phyloP scores from a whole-genome alignment of 1,140 invertebrate genomes.

The Drosophila quadrilineata region DNA sequence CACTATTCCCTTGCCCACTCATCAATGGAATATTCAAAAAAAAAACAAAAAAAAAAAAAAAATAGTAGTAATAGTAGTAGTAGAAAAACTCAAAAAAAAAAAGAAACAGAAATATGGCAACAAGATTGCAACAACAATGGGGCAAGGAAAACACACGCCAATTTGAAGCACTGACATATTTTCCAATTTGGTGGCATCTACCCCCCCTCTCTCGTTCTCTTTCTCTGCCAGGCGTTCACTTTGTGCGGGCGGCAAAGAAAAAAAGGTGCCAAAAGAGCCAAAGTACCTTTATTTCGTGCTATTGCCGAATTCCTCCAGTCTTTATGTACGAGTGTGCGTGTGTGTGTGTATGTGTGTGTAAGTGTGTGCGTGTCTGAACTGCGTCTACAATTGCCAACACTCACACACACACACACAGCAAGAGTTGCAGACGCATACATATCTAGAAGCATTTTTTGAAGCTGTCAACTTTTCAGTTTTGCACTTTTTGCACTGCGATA shows the following conservation, averaged over 20 bases:
- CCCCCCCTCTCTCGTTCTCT: neutral
- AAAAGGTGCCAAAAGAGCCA: constrained; percentile 3
- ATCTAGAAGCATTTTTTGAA: too few relatives aligned
- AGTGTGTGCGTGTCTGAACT: constrained; percentile 4
- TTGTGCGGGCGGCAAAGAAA: too few relatives aligned
- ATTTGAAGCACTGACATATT: constrained; percentile 70
- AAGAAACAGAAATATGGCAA: constrained; percentile 56
- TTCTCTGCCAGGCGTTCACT: neutral
- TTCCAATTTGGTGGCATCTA: constrained; percentile 62
- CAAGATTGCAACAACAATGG: constrained; percentile 43
- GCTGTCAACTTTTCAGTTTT: constrained; percentile 50
- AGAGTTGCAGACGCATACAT: too few relatives aligned
- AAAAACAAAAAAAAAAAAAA: neutral
- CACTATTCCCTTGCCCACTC: neutral
- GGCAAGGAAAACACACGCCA: constrained; percentile 30
- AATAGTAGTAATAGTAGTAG: neutral
- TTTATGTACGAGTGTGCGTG: neutral
- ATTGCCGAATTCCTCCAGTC: neutral
- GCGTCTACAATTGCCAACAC: constrained; percentile 38
- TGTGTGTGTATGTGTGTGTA: constrained; percentile 1
- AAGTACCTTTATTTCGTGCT: neutral
- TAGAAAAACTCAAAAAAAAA: neutral
- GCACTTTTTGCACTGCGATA: constrained; percentile 28
- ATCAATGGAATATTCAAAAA: neutral
- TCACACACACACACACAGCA: neutral